Percentiles rank a stretch among this genome's conserved stretches.
phyloP scores from a whole-genome alignment of 2,113 vertebrate genomes.

The Lutjanus erythropterus region DNA sequence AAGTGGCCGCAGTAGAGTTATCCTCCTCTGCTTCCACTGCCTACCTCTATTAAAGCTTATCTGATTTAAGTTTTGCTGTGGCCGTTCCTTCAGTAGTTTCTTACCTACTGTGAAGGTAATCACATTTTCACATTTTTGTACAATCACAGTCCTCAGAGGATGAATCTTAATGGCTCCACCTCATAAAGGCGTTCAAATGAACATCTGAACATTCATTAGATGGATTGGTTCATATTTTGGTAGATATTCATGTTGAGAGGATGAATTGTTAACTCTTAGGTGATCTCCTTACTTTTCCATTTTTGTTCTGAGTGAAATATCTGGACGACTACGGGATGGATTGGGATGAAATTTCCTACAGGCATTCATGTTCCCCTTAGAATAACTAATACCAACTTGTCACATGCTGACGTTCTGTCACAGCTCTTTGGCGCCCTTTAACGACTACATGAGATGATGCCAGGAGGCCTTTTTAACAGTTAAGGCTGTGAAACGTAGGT shows the following conservation, averaged over 20 bases:
- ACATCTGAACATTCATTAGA: neutral
- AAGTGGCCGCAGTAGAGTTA: neutral
- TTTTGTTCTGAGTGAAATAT: too few species aligned
- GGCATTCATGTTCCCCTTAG: too few species aligned
- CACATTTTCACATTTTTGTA: neutral
- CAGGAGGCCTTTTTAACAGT: too few species aligned
- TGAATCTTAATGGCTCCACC: neutral
- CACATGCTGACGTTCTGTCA: too few species aligned
- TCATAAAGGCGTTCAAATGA: neutral
- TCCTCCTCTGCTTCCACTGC: neutral
- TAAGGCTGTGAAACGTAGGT: too few species aligned
- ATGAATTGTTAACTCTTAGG: neutral
- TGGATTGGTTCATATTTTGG: neutral
- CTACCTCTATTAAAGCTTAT: neutral
- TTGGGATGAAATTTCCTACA: neutral
- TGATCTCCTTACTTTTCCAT: neutral
- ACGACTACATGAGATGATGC: too few species aligned
- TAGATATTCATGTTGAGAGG: neutral
- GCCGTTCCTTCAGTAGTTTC: neutral
- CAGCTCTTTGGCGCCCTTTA: too few species aligned
- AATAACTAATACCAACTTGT: too few species aligned
- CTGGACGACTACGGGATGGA: too few species aligned
- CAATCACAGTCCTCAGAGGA: neutral
- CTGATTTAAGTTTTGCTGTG: conserved; percentile 1
- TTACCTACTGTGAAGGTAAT: neutral